phyloP scores from a whole-genome alignment of 2,113 vertebrate species.

The cattle (Bos taurus) region DNA sequence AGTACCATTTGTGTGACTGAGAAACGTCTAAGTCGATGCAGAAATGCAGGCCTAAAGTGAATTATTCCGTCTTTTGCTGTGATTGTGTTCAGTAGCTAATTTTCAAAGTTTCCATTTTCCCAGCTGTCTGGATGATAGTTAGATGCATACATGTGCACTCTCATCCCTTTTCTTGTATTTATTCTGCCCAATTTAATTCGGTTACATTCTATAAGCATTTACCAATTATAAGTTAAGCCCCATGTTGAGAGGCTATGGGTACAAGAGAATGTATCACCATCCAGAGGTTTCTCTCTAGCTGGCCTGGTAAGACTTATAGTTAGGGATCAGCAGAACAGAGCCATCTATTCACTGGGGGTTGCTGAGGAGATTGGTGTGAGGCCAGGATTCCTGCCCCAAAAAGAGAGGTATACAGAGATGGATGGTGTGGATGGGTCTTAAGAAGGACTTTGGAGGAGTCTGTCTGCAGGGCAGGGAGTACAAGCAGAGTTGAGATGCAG shows the following conservation, averaged over 20 bases:
- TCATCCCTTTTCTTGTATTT: conserved; percentile 29
- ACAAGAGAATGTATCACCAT: background rate
- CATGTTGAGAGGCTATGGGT: background rate
- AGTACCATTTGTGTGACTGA: background rate
- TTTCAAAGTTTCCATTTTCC: conserved; percentile 44
- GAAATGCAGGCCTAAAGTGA: background rate
- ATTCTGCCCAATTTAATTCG: conserved; percentile 39
- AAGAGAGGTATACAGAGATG: background rate
- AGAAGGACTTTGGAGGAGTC: background rate
- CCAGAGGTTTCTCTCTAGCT: conserved; percentile 20
- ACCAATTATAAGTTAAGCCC: conserved; percentile 10
- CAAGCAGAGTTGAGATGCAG: background rate
- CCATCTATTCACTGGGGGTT: background rate
- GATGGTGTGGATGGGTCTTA: background rate
- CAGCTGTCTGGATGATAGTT: background rate
- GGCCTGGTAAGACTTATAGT: background rate
- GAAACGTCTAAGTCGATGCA: background rate
- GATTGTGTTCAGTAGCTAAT: conserved; percentile 39
- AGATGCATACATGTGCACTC: background rate
- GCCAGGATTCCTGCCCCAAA: background rate
- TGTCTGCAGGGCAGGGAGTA: background rate
- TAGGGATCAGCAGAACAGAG: background rate
- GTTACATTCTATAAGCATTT: conserved; percentile 36
- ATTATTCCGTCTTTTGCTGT: background rate
- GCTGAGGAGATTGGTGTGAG: background rate